These are phyloP conservation scores for Norana najaformis DNA, from an alignment of 2,888 invertebrate genomes.

Conservation along the genomic window DNA sequence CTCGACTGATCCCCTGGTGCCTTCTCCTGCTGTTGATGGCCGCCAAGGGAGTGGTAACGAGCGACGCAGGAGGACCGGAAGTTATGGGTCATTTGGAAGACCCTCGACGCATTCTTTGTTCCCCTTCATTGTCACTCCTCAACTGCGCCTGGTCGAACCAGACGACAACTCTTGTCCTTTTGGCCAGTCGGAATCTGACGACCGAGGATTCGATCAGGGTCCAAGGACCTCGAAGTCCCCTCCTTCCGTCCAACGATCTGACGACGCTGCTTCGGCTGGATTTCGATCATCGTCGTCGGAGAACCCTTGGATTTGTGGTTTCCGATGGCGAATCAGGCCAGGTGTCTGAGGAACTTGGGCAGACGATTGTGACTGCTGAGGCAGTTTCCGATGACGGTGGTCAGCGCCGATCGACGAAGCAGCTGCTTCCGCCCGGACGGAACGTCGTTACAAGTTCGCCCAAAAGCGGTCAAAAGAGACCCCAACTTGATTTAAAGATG, in stretches of 20 bases:
- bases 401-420: not conserved
- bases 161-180: not conserved
- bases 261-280: not conserved
- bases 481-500: not conserved
- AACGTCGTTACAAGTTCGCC: not conserved
- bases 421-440: not conserved
- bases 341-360: not conserved
- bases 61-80: not conserved
- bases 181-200: not conserved
- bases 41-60: not conserved
- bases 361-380: not conserved
- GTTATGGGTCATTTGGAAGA: not conserved
- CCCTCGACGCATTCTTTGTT: not conserved
- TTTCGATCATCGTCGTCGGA: not conserved
- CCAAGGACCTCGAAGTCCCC: not conserved
- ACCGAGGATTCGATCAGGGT: not conserved
- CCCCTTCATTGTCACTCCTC: not conserved
- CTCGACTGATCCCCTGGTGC: not conserved
- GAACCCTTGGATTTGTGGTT: not conserved
- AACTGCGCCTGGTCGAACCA: conserved; percentile 13
- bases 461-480: not conserved
- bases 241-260: not conserved
- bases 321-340: not conserved
- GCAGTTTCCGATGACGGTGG: not conserved
- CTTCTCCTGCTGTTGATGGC: not conserved